A percentile compares a stretch with the other conserved stretches of the same genome.
Conservation (phyloP, 2,797 vertebrate genomes). For the Gadopsis marmoratus region DNA sequence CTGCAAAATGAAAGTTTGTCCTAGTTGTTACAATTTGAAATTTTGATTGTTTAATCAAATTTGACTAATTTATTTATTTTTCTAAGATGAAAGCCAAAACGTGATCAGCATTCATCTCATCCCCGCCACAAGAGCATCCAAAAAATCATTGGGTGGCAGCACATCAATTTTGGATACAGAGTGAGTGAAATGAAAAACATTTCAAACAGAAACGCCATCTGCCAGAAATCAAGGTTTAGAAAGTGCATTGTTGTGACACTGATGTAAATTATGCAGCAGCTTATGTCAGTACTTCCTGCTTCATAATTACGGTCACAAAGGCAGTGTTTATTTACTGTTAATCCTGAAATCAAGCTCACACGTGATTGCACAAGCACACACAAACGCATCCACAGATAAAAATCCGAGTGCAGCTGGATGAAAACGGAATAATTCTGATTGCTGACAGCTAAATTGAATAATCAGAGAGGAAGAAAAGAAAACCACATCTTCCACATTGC, state of each 20-base stretch:
- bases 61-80: conserved; percentile 21
- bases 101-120: conserved; percentile 34
- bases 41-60: conserved; percentile 14
- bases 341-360: conserved; percentile 37
- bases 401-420: conserved; percentile 25
- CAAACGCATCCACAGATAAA: conserved; percentile 19
- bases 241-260: conserved; percentile 51
- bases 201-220: conserved; percentile 55
- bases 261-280: conserved; percentile 55
- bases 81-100: conserved; percentile 40
- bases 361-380: conserved; percentile 14
- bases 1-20: conserved; percentile 12
- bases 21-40: conserved; percentile 3
- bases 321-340: conserved; percentile 44
- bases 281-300: conserved; percentile 49
- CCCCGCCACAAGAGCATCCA: conserved; percentile 39
- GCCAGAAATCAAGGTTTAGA: conserved; percentile 50
- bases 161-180: conserved; percentile 45
- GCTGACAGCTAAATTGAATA: conserved; percentile 51
- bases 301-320: conserved; percentile 54
- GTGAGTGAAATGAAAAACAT: conserved; percentile 44
- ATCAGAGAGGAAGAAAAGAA: conserved; percentile 47
- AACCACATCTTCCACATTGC: conserved; percentile 38
- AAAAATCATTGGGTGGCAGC: conserved; percentile 34
- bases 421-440: conserved; percentile 23